Percentiles rank a stretch among this genome's conserved stretches.
Evolutionary conservation across 2,888 invertebrate species (phyloP).

Genomic region (Hyppa rectilinea): DNA sequence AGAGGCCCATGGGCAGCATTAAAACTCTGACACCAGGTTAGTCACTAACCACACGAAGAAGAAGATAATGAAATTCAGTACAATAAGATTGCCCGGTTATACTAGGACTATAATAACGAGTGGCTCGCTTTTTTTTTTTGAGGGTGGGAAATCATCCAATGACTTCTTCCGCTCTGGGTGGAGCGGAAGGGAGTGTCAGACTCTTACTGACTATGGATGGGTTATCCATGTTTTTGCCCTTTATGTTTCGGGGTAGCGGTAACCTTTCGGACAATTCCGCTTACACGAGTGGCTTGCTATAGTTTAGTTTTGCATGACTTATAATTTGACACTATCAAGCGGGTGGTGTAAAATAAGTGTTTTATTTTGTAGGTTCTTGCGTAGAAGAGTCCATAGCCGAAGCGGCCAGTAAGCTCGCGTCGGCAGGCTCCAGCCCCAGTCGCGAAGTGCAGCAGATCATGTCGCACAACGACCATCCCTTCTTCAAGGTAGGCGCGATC

Average conservation of each 20-base stretch:
- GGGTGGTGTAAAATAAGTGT: not conserved
- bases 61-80: not conserved
- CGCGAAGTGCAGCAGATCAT: slow-evolving; percentile 97
- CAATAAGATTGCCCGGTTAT: not conserved
- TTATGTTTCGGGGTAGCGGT: too few relatives aligned
- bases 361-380: slow-evolving; percentile 37
- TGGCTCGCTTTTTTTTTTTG: too few relatives aligned
- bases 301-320: not conserved
- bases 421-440: slow-evolving; percentile 97
- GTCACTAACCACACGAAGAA: too few relatives aligned
- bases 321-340: not conserved
- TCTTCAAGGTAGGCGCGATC: slow-evolving; percentile 73
- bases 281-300: not conserved
- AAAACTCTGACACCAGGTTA: too few relatives aligned
- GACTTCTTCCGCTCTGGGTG: too few relatives aligned
- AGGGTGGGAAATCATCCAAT: too few relatives aligned
- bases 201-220: too few relatives aligned
- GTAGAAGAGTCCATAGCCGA: slow-evolving; percentile 54
- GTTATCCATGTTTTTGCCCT: too few relatives aligned
- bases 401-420: slow-evolving; percentile 88
- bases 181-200: too few relatives aligned
- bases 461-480: slow-evolving; percentile 90
- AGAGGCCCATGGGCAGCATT: too few relatives aligned
- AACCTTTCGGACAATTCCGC: too few relatives aligned
- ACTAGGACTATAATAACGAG: not conserved